Evolutionary conservation across 2,113 vertebrate genomes (phyloP), one percentile per base, ranked within the genome.

Genomic region (Oryzias melastigma): DNA sequence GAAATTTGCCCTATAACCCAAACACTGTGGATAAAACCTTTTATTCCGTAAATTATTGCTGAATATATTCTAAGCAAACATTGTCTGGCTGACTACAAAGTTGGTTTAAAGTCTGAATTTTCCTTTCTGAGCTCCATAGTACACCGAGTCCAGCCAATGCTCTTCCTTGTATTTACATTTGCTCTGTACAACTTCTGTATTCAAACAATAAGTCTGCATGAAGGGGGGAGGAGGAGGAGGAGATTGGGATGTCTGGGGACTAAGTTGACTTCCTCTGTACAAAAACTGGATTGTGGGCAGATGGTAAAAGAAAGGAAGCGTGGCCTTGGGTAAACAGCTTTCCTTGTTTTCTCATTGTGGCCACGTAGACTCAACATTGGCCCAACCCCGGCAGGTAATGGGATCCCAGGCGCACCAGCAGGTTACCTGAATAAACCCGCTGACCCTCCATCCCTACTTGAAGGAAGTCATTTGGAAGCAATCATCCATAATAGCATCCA

Each of bases 401-500:
- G 14, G 27, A 52, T 58, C 60, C 65, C 64, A 76, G 50, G 59
- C 49, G 14, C 58, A 35, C 53, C 61, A 35, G 29, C 35, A 17
- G 60, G 65, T 62, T 69, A 79, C 78, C 72, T 75, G 69, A 77
- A 44, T 69, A 13, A 24, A 50, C 59, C 51, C 4, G 5, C 12
- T 83, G 85, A 82, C 85, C 82, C 65, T 52, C 48, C 58, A 69
- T 47, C 55, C 49, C 62, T 63, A 65, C 4, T 6, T 13, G 44
- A 52, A 78, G 84, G 85, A 82, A 87, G 82, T 80, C 74, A 80
- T 87, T 85, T 85, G 65, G 75, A 81, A 84, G 83, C 78, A 65
- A 78, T 80, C 85, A 82, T 59, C 76, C 85, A 61, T 41, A 57
- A 76, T 78, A n/a, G n/a, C 78, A 18, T 78, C 60, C 77, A 75